Percentiles rank a stretch among this genome's conserved stretches.
Evolutionary conservation across 2,113 vertebrate genomes (phyloP).

Genomic region (Neodon shergylaensis): DNA sequence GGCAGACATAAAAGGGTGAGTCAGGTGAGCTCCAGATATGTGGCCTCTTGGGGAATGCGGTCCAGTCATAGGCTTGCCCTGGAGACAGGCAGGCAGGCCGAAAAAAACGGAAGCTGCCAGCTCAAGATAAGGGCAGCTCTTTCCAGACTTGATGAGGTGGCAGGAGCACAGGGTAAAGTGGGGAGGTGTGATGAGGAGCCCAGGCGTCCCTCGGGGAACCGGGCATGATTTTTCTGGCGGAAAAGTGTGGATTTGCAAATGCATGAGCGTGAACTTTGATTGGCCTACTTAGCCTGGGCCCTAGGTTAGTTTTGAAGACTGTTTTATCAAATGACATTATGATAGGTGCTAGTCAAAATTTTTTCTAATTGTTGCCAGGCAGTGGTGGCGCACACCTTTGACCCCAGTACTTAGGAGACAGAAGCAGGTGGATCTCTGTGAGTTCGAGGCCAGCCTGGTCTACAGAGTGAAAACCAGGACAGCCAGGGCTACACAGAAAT

Average conservation of each 20-base stretch:
- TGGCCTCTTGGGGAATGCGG: background rate
- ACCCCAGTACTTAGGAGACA: background rate
- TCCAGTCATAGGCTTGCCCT: rapidly evolving
- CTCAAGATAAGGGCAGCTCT: background rate
- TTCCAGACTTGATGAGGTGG: background rate
- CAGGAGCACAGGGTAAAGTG: rapidly evolving
- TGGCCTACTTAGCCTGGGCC: background rate
- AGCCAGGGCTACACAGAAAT: background rate
- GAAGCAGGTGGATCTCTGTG: background rate
- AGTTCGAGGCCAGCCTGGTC: background rate
- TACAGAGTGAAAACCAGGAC: background rate
- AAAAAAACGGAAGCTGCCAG: background rate
- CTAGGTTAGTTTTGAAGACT: background rate
- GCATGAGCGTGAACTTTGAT: background rate
- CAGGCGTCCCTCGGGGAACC: background rate
- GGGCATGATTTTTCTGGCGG: background rate
- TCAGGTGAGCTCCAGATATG: background rate
- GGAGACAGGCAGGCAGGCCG: background rate
- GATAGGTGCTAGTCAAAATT: background rate
- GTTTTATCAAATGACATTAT: background rate
- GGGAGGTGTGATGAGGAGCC: background rate
- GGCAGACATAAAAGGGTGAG: background rate
- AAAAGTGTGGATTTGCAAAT: background rate
- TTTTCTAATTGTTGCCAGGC: too few relatives aligned
- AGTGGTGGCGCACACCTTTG: background rate